Conservation (phyloP, 1,140 invertebrate genomes). For the Plodia interpunctella region DNA sequence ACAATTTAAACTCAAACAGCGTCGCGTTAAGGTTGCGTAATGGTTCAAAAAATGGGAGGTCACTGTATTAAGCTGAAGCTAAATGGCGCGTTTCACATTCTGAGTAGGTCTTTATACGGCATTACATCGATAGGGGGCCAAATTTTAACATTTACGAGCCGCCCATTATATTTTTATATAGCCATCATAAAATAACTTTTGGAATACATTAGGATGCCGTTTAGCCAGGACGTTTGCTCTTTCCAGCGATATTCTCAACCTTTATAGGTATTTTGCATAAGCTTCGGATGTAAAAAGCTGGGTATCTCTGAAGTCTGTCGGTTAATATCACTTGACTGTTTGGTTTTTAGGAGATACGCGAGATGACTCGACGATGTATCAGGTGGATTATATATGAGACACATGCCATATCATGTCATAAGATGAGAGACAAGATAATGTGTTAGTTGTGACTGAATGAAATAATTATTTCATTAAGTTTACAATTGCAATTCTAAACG, state of each 20-base stretch:
- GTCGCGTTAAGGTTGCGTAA: constrained; percentile 29
- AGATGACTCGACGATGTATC: not conserved
- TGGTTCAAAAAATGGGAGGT: constrained; percentile 40
- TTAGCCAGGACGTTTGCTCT: constrained; percentile 42
- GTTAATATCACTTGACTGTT: constrained; percentile 1
- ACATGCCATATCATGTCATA: no score
- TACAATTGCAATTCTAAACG: no score
- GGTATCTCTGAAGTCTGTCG: not conserved
- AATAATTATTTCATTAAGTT: no score
- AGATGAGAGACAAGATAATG: no score
- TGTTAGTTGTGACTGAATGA: no score
- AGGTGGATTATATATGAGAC: no score
- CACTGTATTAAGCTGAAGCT: constrained; percentile 43
- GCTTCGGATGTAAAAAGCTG: constrained; percentile 42
- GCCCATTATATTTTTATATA: constrained; percentile 58
- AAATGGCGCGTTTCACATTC: constrained; percentile 25
- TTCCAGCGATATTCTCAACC: constrained; percentile 46
- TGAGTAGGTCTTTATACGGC: constrained; percentile 34
- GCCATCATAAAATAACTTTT: constrained; percentile 56
- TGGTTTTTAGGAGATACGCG: not conserved
- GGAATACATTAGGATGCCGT: constrained; percentile 47
- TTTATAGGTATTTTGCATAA: constrained; percentile 57
- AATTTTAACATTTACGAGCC: constrained; percentile 49
- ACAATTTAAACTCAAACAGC: constrained; percentile 30
- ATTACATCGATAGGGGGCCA: constrained; percentile 44